Evolutionary conservation across 2,888 invertebrate species (phyloP), one percentile per base, ranked within the genome.

Genomic region (Phrixothrix hirtus): DNA sequence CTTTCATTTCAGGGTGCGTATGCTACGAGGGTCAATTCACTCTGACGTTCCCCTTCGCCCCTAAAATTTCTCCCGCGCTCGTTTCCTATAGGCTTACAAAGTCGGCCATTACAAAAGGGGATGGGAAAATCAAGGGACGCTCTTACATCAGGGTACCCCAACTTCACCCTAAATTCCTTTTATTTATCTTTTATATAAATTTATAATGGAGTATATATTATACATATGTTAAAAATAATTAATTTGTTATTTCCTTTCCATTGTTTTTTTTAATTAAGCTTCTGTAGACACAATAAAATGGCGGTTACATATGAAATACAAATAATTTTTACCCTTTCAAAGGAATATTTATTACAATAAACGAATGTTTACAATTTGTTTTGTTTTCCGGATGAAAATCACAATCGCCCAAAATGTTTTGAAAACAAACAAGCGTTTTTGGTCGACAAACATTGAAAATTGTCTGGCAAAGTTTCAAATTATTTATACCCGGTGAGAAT

Each of bases 41-140:
- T 57, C 59, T 61, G 49, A 54, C 45, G 57, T 63, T 69, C 65
- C 65, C 65, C 66, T 69, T 48, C 61, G 60, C 63, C 69, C 68
- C 67, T 61, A 42, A 51, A 43, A 45, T 56, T 59, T 63, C 66
- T 66, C 63, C 67, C 66, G 67, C 65, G 64, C 58, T 63, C 55
- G 43, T 37, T 37, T 58, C 53, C 57, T 48, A 66, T 67, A 64
- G 70, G 67, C 52, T 58, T 52, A 39, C 31, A 15, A 43, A 43
- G 61, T 62, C 70, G 66, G 72, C 72, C 72, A 73, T 73, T 65
- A 59, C 64, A 52, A 67, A 68, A 66, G 59, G 65, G 72, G 72
- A 64, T 69, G 66, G 61, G 58, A 59, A 62, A 52, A 41, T 55
- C 46, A 55, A 60, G 64, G 62, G 60, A 63, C 64, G 54, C 60